Evolutionary conservation across 2,113 vertebrate genomes (phyloP), one percentile per base, ranked within the genome.

Genomic region (Crotalus helleri): DNA sequence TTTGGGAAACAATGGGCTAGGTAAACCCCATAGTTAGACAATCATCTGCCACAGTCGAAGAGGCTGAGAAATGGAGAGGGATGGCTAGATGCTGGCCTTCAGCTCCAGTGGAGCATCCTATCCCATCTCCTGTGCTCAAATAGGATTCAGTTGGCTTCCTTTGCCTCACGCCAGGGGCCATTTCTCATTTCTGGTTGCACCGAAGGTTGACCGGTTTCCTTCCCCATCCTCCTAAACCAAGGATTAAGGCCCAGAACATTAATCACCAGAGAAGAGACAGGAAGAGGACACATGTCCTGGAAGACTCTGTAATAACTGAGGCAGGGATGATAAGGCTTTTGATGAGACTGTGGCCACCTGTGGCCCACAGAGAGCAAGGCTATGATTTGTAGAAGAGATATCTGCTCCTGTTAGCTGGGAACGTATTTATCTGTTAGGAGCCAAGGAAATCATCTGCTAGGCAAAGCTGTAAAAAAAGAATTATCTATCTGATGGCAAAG

Each of bases 251-350:
- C 91, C 2, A 0, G 94, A 94, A 54, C 5, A 33, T 87, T 87
- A 87, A n/a, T 87, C 96, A 95, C 93, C 95, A 91, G 12, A 3
- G 95, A 94, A 96, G 94, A 95, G 95, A 95, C 96, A 29, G 39
- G 33, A 4, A 53, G n/a, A 24, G 26, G 61, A 9, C 39, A 13
- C 17, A 24, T 11, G 39, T 26, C 85, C 44, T 24, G 23, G 85
- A 51, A 51, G 49, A 4, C 85, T 87, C 26, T 29, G 2, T 54
- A 13, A 13, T 15, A 69, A 61, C 89, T 8, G 13, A 57, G 86
- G 13, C 55, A 58, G 51, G 90, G 90, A 91, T 55, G 53, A 91
- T 26, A 53, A 33, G 29, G 90, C 51, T 12, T 91, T 15, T 11
- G 29, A 81, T 4, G 21, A 64, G 46, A 53, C 49, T 15, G 49